Evolutionary conservation across 2,797 vertebrate species (phyloP).

Genomic region (Tapirus indicus): DNA sequence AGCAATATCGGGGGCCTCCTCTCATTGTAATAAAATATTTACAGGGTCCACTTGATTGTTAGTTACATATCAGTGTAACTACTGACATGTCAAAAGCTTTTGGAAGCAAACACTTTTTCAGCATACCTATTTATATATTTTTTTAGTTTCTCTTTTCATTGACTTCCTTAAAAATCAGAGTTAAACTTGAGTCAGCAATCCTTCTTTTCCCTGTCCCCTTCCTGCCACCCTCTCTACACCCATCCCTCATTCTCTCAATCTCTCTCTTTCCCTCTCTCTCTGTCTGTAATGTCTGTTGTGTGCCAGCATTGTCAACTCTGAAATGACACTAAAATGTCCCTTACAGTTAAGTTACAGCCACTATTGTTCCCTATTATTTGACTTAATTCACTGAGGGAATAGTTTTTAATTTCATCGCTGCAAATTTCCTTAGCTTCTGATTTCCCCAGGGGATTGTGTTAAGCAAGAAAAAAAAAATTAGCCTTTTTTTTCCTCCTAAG

Average conservation of each 20-base stretch:
- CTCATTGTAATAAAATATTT: not conserved
- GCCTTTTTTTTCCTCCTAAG: conserved; percentile 14
- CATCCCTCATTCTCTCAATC: not conserved
- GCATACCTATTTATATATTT: not conserved
- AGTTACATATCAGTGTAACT: not conserved
- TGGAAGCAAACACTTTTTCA: conserved; percentile 15
- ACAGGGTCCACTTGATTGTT: not conserved
- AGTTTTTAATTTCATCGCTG: conserved; percentile 77
- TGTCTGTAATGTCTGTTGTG: not conserved
- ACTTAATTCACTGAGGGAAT: conserved; percentile 64
- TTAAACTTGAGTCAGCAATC: not conserved
- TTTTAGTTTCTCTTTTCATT: not conserved
- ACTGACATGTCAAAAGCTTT: not conserved
- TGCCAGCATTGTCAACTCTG: not conserved
- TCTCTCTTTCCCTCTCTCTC: not conserved
- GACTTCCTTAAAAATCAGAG: conserved; percentile 43
- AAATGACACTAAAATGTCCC: conserved; percentile 62
- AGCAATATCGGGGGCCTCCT: not conserved
- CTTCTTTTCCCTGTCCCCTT: not conserved
- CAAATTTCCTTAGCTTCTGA: conserved; percentile 73
- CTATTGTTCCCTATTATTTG: conserved; percentile 61
- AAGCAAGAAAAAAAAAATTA: conserved; percentile 68
- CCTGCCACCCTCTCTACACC: not conserved
- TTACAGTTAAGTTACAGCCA: conserved; percentile 55
- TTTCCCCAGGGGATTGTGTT: conserved; percentile 73